These are phyloP conservation scores for Meliscaeva auricollis DNA, from an alignment of 2,888 invertebrate species.

Conservation along the genomic window DNA sequence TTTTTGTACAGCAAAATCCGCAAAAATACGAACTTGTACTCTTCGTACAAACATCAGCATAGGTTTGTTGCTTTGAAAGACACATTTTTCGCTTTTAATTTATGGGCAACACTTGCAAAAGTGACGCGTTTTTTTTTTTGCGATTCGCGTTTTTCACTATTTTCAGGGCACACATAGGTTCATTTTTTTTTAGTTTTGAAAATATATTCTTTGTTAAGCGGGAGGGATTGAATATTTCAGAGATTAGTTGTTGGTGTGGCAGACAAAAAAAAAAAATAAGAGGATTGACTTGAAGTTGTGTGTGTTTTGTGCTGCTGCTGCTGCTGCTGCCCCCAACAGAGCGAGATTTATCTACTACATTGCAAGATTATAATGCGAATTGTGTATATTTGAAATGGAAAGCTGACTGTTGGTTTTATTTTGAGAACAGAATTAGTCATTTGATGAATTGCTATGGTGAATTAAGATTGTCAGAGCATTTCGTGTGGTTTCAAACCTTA, in stretches of 20 bases:
- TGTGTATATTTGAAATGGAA: slow-evolving; percentile 31
- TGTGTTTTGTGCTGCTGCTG: too few relatives aligned
- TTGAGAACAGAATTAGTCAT: slow-evolving; percentile 63
- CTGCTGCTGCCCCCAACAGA: slow-evolving; percentile 57
- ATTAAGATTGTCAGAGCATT: neutral
- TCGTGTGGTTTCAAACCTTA: neutral
- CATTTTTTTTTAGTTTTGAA: slow-evolving; percentile 41
- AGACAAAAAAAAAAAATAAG: slow-evolving; percentile 1
- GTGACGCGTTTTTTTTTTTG: slow-evolving; percentile 44
- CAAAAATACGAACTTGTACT: slow-evolving; percentile 25
- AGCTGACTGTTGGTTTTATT: neutral
- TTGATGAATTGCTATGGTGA: slow-evolving; percentile 32
- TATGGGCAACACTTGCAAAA: slow-evolving; percentile 72
- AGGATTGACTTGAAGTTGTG: slow-evolving; percentile 12
- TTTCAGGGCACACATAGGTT: slow-evolving; percentile 54
- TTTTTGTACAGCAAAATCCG: slow-evolving; percentile 26
- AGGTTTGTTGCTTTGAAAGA: slow-evolving; percentile 36
- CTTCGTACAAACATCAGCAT: neutral
- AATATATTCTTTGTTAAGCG: slow-evolving; percentile 15
- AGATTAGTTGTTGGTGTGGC: slow-evolving; percentile 53
- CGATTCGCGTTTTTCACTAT: slow-evolving; percentile 40
- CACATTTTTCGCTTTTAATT: slow-evolving; percentile 66
- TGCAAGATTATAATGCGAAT: slow-evolving; percentile 39
- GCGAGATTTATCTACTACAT: slow-evolving; percentile 60
- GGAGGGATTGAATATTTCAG: slow-evolving; percentile 57